phyloP scores from a whole-genome alignment of 2,888 invertebrate genomes.

The Eupithecia tripunctaria region DNA sequence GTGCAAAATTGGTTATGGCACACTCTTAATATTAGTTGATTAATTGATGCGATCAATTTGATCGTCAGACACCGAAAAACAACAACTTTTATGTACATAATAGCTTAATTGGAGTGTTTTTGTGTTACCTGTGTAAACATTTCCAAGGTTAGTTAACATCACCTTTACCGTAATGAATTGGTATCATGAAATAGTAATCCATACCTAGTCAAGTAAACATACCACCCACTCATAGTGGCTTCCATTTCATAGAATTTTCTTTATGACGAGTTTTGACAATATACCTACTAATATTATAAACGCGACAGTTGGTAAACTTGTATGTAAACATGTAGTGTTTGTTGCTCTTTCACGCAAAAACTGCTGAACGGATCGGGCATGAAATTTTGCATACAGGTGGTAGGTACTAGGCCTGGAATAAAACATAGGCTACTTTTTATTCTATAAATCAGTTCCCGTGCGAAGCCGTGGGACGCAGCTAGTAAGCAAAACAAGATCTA shows the following conservation, averaged over 20 bases:
- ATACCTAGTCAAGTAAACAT: not conserved
- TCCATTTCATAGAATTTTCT: not conserved
- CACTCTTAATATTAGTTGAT: not conserved
- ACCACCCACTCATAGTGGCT: not conserved
- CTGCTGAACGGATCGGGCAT: no score
- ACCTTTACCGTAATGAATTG: not conserved
- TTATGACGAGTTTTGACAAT: no score
- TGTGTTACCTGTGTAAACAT: not conserved
- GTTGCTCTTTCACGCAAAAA: no score
- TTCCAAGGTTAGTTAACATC: not conserved
- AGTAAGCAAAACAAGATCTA: no score
- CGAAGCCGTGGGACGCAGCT: no score
- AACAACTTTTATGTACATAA: not conserved
- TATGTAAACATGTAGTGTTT: no score
- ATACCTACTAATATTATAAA: no score
- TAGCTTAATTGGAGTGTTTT: not conserved
- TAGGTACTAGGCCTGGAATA: no score
- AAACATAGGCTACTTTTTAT: no score
- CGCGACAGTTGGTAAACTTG: no score
- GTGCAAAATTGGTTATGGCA: not conserved
- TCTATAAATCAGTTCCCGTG: no score
- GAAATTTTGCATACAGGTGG: no score
- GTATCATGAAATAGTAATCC: not conserved
- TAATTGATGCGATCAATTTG: not conserved
- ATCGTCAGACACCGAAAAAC: not conserved